Conservation (phyloP, 2,797 vertebrate genomes). For the Liasis olivaceus region DNA sequence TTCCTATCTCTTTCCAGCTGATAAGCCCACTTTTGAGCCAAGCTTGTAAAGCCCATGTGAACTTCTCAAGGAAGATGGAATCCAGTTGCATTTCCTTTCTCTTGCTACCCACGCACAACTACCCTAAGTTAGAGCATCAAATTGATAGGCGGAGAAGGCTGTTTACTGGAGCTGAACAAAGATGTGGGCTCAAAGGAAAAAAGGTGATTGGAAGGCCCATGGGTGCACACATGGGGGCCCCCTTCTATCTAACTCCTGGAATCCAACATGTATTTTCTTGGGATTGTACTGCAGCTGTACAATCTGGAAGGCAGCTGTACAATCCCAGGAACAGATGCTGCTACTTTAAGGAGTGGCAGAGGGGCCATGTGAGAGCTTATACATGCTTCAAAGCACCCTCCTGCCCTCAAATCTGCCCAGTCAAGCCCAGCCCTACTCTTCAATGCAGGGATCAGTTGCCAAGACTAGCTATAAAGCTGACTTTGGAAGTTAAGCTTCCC, state of each 20-base stretch:
- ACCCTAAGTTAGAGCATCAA: not conserved
- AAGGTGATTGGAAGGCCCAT: not conserved
- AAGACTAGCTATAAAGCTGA: not conserved
- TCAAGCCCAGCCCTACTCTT: not conserved
- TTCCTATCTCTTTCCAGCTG: not conserved
- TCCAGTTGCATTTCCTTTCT: not conserved
- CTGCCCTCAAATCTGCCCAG: too few species aligned
- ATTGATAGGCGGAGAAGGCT: not conserved
- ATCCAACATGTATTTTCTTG: too few species aligned
- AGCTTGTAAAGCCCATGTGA: not conserved
- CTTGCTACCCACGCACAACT: too few species aligned
- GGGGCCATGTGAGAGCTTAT: too few species aligned
- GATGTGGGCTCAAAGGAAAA: too few species aligned
- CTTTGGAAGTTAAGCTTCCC: too few species aligned
- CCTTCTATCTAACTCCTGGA: too few species aligned
- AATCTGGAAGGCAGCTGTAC: not conserved
- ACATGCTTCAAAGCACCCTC: too few species aligned
- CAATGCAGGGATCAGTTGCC: not conserved
- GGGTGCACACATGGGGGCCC: not conserved
- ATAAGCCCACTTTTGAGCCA: not conserved
- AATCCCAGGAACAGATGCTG: too few species aligned
- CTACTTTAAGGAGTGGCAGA: too few species aligned
- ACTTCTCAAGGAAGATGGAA: not conserved
- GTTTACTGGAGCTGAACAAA: too few species aligned
- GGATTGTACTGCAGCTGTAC: too few species aligned